A percentile compares a stretch with the other conserved stretches of the same genome.
Evolutionary conservation across 2,797 vertebrate genomes (phyloP).

Genomic region (Epinephelus malabaricus): DNA sequence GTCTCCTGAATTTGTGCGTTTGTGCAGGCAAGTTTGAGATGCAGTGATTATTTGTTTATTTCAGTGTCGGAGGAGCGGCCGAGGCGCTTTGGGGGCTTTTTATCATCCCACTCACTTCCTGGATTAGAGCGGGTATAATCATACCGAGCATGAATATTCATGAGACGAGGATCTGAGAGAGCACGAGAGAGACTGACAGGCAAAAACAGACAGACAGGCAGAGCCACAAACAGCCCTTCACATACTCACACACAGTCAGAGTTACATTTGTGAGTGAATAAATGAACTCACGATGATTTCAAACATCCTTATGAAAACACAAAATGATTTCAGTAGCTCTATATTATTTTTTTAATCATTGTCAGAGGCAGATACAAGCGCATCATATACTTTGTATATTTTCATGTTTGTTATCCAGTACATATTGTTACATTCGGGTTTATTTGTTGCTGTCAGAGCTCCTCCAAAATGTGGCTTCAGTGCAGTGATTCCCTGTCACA

Average conservation of each 20-base stretch:
- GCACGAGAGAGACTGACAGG: slow-evolving; percentile 49
- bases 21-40: slow-evolving; percentile 37
- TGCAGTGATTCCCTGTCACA: background rate
- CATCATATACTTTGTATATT: background rate
- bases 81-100: slow-evolving; percentile 42
- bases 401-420: background rate
- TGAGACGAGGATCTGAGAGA: slow-evolving; percentile 53
- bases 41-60: slow-evolving; percentile 65
- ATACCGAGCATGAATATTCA: slow-evolving; percentile 70
- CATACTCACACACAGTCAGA: background rate
- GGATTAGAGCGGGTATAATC: slow-evolving; percentile 71
- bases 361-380: background rate
- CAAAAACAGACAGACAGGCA: slow-evolving; percentile 28
- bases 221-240: slow-evolving; percentile 30
- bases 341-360: no score
- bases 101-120: slow-evolving; percentile 72
- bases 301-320: background rate
- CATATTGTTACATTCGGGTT: background rate
- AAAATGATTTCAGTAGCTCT: background rate
- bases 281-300: background rate
- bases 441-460: background rate
- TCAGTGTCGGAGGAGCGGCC: slow-evolving; percentile 30
- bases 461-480: background rate
- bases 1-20: slow-evolving; percentile 19
- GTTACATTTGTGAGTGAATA: slow-evolving; percentile 1